These are phyloP conservation scores for Brachionichthys hirsutus DNA, from an alignment of 2,113 vertebrate genomes.

Conservation along the genomic window DNA sequence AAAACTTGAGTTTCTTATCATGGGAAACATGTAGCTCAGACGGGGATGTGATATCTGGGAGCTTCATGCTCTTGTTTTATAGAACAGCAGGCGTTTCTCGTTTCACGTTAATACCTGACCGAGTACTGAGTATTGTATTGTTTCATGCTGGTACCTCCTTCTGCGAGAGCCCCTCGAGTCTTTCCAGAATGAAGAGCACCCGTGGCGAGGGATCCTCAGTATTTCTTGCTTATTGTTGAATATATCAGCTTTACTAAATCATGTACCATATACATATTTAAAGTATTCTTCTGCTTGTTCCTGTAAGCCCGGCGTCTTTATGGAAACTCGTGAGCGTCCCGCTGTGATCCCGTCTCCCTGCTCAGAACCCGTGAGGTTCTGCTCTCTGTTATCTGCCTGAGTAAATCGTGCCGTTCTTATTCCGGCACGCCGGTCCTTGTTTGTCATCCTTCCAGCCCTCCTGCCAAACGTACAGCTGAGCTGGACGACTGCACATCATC, in stretches of 20 bases:
- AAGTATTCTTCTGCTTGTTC: not conserved
- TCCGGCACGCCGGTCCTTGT: slow-evolving; percentile 54
- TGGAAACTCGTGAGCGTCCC: slow-evolving; percentile 21
- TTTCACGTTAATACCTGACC: too few relatives aligned
- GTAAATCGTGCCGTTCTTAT: slow-evolving; percentile 54
- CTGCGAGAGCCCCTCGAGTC: too few relatives aligned
- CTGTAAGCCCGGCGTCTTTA: slow-evolving; percentile 21
- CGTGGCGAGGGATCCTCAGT: not conserved
- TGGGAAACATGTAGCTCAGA: too few relatives aligned
- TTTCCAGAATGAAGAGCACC: too few relatives aligned
- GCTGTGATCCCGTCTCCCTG: slow-evolving; percentile 27
- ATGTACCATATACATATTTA: not conserved
- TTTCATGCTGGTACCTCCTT: too few relatives aligned
- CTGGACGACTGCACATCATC: slow-evolving; percentile 44
- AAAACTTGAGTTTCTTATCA: too few relatives aligned
- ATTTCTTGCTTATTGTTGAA: not conserved
- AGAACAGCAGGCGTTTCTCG: too few relatives aligned
- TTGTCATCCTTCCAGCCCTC: slow-evolving; percentile 62
- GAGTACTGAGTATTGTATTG: too few relatives aligned
- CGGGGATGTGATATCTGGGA: too few relatives aligned
- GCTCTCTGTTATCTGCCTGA: slow-evolving; percentile 43
- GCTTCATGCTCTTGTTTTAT: too few relatives aligned
- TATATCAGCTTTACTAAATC: not conserved
- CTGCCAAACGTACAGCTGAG: slow-evolving; percentile 50
- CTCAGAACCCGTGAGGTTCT: slow-evolving; percentile 40